phyloP scores from a whole-genome alignment of 1,140 invertebrate genomes.

The Drosophila neocordata region DNA sequence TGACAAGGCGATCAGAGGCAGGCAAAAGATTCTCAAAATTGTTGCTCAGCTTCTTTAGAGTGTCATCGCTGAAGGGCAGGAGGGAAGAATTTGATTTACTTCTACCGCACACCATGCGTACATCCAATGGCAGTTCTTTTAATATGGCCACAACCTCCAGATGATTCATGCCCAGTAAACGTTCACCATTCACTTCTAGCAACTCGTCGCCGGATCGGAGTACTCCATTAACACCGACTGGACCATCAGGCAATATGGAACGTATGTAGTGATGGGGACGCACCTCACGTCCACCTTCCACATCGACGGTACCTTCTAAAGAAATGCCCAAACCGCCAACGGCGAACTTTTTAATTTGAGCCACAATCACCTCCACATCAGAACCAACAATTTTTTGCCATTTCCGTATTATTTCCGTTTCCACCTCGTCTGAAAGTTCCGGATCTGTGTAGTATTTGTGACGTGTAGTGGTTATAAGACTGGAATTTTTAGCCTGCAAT shows the following conservation, averaged over 20 bases:
- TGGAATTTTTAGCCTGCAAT: conserved; percentile 63
- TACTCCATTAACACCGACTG: conserved; percentile 93
- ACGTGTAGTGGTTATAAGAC: conserved; percentile 63
- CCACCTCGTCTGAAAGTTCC: conserved; percentile 87
- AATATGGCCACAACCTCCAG: conserved; percentile 97
- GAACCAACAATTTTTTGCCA: conserved; percentile 91
- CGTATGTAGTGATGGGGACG: conserved; percentile 96
- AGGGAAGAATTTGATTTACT: conserved; percentile 76
- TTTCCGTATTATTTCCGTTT: conserved; percentile 90
- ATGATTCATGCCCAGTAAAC: conserved; percentile 97
- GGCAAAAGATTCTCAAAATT: conserved; percentile 88
- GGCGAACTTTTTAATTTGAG: conserved; percentile 92
- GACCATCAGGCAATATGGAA: conserved; percentile 96
- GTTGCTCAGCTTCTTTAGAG: conserved; percentile 86
- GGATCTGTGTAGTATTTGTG: conserved; percentile 81
- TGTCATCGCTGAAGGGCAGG: conserved; percentile 76
- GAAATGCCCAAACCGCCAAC: conserved; percentile 97
- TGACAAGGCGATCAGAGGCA: conserved; percentile 94
- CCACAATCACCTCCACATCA: conserved; percentile 94
- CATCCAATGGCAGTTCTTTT: conserved; percentile 96
- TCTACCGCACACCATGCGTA: conserved; percentile 96
- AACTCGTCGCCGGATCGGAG: conserved; percentile 95
- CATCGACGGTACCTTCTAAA: conserved; percentile 97
- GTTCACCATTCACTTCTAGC: conserved; percentile 95
- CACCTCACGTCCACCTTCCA: conserved; percentile 95